Base-by-base conservation (phyloP, 53 echinoderm and acorn worm species). In the Echinarachnius parma region DNA sequence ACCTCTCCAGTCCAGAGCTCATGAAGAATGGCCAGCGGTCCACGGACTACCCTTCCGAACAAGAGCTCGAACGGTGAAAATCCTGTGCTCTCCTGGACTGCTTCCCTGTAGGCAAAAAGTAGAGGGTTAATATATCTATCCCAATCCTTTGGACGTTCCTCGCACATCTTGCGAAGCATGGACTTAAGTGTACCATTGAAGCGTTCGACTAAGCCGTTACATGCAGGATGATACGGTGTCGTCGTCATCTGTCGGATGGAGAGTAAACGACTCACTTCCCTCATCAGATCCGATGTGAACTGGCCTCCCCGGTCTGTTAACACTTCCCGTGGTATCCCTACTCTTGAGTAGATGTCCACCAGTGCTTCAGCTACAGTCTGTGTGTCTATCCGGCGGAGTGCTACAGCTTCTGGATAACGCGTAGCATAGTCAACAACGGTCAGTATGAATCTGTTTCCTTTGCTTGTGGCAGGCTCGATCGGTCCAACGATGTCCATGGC, bases 221-320 rank as follows among this genome's bases (percentile, higher is more conserved):
- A 23, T 14, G 64, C 26, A 25, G 46, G 64, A 26, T 80, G 69
- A 31, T 68, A 67, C 32, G 80, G 67, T 32, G 80, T 70, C 8
- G 80, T 80, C 16, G 23, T 81, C 39, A 74, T 9, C 18, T 81
- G 74, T 4, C n/a, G 68, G 61, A 74, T 74, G 32, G 62, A 74
- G 21, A 82, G 56, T 31, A 53, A 35, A 4, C 64, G 42, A 39
- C 81, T 62, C 1, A 81, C 34, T 36, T 81, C 62, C 31, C 58
- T 81, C 81, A 81, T 81, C 28, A 81, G 28, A 0, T 36, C 74
- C 1, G 81, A 74, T 7, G 75, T 81, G 16, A 80, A 80, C 26
- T 80, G 80, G 33, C 44, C 25, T 11, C 80, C 80, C 14, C 54
- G 80, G 44, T 79, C 67, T 1, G 80, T 66, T 15, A 64, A 46